A percentile compares a stretch with the other conserved stretches of the same genome.
These are phyloP conservation scores for Zosterops hypoxanthus DNA, from an alignment of 2,113 vertebrate species.

Conservation along the genomic window DNA sequence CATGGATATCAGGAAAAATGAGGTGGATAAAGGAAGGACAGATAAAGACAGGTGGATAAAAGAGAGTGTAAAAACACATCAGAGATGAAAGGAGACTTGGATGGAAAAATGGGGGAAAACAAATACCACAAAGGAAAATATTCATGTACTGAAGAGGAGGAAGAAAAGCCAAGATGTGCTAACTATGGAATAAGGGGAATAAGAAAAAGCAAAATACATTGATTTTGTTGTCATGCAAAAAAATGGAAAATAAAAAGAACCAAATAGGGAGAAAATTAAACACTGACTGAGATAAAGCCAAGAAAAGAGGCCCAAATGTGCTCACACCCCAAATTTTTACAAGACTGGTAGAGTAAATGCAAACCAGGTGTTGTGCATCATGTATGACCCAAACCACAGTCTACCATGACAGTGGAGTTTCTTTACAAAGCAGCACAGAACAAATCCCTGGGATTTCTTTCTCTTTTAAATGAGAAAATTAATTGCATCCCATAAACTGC, in stretches of 20 bases:
- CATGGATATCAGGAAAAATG: background rate
- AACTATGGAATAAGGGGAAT: background rate
- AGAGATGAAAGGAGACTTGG: background rate
- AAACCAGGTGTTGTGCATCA: background rate
- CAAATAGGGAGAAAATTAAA: background rate
- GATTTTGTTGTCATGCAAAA: background rate
- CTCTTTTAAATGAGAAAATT: background rate
- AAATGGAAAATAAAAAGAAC: background rate
- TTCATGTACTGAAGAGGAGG: background rate
- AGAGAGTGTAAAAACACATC: background rate
- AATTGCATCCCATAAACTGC: background rate
- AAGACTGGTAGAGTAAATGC: background rate
- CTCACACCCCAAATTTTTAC: background rate
- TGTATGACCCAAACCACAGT: background rate
- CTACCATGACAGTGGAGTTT: background rate
- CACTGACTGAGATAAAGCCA: background rate
- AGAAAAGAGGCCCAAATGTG: background rate
- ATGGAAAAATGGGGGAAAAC: background rate
- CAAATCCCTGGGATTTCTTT: background rate
- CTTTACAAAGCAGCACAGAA: background rate
- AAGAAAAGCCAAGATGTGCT: background rate
- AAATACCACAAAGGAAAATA: background rate
- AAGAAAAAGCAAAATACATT: background rate
- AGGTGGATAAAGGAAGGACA: background rate
- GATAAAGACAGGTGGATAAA: background rate